These are phyloP conservation scores for Palloptera scutellata DNA, from an alignment of 2,888 invertebrate genomes.

Conservation along the genomic window DNA sequence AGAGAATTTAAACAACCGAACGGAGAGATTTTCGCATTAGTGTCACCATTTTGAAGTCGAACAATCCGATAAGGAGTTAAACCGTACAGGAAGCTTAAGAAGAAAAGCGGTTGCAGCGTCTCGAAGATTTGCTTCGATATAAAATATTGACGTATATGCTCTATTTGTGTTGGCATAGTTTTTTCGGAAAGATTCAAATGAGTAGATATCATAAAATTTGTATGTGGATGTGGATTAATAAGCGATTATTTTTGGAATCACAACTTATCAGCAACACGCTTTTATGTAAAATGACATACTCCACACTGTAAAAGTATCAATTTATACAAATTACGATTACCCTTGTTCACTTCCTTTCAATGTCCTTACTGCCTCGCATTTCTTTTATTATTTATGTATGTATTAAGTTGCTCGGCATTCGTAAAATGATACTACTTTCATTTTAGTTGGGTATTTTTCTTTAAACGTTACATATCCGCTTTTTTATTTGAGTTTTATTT, in stretches of 20 bases:
- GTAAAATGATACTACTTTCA: too few relatives aligned
- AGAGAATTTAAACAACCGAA: constrained; percentile 46
- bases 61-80: constrained; percentile 59
- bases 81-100: constrained; percentile 55
- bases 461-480: too few relatives aligned
- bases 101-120: constrained; percentile 56
- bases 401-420: too few relatives aligned
- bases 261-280: background rate
- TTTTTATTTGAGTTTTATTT: too few relatives aligned
- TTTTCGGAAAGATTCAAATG: constrained; percentile 1
- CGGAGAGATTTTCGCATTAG: constrained; percentile 47
- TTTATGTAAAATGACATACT: background rate
- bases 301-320: too few relatives aligned
- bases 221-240: background rate
- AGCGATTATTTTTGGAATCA: background rate
- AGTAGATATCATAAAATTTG: background rate
- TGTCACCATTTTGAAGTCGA: constrained; percentile 50
- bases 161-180: constrained; percentile 44
- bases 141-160: constrained; percentile 54
- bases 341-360: too few relatives aligned
- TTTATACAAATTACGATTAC: too few relatives aligned
- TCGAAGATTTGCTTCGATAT: constrained; percentile 60
- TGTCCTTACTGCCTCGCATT: too few relatives aligned
- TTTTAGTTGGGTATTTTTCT: too few relatives aligned
- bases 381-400: too few relatives aligned